Evolutionary conservation across 1,140 invertebrate species (phyloP).

Genomic region (Magallana ariakensis): DNA sequence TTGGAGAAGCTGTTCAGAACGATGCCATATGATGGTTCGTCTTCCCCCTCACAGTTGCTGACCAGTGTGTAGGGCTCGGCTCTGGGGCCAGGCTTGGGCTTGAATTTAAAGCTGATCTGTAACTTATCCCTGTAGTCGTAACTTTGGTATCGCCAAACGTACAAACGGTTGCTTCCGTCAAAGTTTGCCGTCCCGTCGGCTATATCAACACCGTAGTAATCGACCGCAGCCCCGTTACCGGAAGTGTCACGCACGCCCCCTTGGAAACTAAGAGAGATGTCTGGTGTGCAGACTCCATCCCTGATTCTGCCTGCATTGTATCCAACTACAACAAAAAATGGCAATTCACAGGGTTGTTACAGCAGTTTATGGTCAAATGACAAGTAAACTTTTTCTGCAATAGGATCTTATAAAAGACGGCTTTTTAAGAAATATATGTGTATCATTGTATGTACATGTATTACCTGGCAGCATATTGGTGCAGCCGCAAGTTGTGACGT

Average conservation of each 20-base stretch:
- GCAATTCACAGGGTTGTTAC: too few relatives aligned
- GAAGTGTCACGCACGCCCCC: background rate
- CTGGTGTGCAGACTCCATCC: background rate
- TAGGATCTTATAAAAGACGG: too few relatives aligned
- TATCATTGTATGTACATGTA: background rate
- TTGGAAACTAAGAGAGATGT: background rate
- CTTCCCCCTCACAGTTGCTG: slow-evolving; percentile 10
- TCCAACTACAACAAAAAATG: too few relatives aligned
- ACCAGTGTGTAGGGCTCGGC: background rate
- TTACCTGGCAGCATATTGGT: background rate
- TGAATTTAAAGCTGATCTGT: slow-evolving; percentile 23
- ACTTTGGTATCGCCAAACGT: background rate
- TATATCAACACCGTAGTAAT: background rate
- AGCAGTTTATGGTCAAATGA: too few relatives aligned
- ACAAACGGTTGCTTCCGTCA: background rate
- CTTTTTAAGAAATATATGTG: too few relatives aligned
- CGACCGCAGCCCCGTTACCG: background rate
- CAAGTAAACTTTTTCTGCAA: too few relatives aligned
- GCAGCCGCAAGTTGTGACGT: background rate
- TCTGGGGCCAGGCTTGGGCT: background rate
- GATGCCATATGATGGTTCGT: background rate
- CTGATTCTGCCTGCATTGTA: too few relatives aligned
- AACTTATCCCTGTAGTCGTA: background rate
- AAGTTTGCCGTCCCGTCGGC: background rate
- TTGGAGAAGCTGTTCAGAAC: background rate